Evolutionary conservation across 2,113 vertebrate species (phyloP).

Genomic region (Hydropotes inermis): DNA sequence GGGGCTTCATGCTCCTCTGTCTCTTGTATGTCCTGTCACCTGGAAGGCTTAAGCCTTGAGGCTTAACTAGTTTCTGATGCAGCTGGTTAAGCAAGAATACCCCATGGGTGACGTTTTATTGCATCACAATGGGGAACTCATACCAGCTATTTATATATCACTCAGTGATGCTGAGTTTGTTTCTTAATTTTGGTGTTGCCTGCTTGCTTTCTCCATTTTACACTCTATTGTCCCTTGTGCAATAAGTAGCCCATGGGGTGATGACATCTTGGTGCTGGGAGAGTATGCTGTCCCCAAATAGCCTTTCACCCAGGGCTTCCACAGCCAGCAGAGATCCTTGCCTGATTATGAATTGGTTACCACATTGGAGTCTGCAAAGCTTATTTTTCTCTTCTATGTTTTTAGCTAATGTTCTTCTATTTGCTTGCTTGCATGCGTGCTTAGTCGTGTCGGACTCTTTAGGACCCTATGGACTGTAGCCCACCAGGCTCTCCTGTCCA

Average conservation of each 20-base stretch:
- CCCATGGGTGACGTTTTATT: fast-evolving
- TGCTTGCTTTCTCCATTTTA: background rate
- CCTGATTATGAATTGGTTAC: background rate
- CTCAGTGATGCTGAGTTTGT: background rate
- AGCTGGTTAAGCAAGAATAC: background rate
- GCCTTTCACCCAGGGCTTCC: background rate
- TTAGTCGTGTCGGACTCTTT: background rate
- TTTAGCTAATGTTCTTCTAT: background rate
- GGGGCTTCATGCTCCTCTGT: background rate
- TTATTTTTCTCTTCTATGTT: background rate
- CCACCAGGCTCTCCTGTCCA: background rate
- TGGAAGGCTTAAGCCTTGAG: background rate
- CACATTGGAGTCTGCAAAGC: background rate
- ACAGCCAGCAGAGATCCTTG: background rate
- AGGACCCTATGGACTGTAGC: background rate
- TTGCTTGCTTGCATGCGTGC: background rate
- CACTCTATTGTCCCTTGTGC: background rate
- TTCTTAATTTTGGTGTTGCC: background rate
- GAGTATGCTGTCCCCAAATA: background rate
- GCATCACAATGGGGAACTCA: background rate
- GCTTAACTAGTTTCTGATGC: background rate
- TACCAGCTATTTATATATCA: background rate
- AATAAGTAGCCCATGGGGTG: background rate
- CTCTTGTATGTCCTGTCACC: background rate
- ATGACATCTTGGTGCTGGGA: background rate